These are phyloP conservation scores for Ciconia stormi DNA, from an alignment of 2,113 vertebrate genomes.

Conservation along the genomic window DNA sequence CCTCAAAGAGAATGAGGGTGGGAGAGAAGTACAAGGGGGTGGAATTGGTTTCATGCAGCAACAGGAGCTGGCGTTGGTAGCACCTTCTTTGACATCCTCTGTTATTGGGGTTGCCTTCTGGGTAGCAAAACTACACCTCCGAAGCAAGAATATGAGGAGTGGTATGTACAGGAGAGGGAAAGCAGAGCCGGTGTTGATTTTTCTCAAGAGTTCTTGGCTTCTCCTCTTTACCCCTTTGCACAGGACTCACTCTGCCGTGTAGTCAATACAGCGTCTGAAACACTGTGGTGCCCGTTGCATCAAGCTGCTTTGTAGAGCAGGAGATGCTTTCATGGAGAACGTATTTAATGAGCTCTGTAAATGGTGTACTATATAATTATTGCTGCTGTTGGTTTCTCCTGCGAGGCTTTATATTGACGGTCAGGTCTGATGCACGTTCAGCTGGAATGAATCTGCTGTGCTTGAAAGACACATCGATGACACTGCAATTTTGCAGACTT, in stretches of 20 bases:
- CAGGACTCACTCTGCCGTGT: fast-evolving
- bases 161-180: background rate
- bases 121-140: background rate
- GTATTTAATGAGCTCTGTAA: background rate
- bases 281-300: background rate
- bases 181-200: background rate
- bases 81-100: background rate
- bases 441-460: background rate
- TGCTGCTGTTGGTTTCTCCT: background rate
- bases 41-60: background rate
- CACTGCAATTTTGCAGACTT: background rate
- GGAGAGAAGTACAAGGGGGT: background rate
- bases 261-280: fast-evolving
- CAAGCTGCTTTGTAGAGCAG: background rate
- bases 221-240: background rate
- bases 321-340: background rate
- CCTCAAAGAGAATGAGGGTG: background rate
- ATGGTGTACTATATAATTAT: fast-evolving
- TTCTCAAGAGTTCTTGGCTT: background rate
- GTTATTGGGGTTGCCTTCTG: background rate
- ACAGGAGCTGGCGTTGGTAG: fast-evolving
- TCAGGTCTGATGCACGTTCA: background rate
- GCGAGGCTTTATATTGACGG: background rate
- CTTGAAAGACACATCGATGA: background rate
- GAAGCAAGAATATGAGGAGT: background rate